Conservation (phyloP, 2,888 invertebrate genomes). For the Dryomyza anilis region DNA sequence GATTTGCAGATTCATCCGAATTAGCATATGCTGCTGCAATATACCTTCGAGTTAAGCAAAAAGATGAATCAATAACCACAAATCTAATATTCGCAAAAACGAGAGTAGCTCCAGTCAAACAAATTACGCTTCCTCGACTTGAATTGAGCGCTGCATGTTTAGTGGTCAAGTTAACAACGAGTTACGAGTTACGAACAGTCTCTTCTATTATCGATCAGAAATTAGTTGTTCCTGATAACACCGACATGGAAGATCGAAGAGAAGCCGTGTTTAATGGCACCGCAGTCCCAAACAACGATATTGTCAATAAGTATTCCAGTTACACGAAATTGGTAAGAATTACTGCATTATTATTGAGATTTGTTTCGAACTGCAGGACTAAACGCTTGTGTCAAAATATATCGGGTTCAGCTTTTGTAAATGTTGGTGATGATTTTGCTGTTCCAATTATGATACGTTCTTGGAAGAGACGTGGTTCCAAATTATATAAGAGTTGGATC, state of each 20-base stretch:
- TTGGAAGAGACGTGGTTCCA: constrained; percentile 29
- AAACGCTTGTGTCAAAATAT: constrained; percentile 15
- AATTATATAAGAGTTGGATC: constrained; percentile 28
- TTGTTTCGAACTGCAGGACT: not conserved
- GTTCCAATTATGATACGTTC: constrained; percentile 28
- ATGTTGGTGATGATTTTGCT: constrained; percentile 28
- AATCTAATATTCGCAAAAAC: constrained; percentile 25
- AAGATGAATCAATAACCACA: no score
- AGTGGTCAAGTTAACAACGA: constrained; percentile 15
- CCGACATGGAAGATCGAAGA: not conserved
- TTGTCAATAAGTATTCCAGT: constrained; percentile 20
- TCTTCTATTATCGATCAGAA: not conserved
- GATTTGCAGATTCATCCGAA: no score
- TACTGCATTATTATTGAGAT: constrained; percentile 3
- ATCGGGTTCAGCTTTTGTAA: constrained; percentile 17
- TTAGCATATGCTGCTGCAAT: constrained; percentile 14
- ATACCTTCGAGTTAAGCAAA: not conserved
- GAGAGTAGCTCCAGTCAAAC: constrained; percentile 24
- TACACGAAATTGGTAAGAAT: constrained; percentile 22
- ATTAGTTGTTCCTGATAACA: not conserved
- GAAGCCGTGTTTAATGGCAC: not conserved
- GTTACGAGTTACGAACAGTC: not conserved
- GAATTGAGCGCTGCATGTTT: constrained; percentile 28
- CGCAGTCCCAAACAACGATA: not conserved
- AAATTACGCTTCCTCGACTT: constrained; percentile 25